Conservation (phyloP, 2,888 invertebrate genomes). For the Callinectes sapidus region DNA sequence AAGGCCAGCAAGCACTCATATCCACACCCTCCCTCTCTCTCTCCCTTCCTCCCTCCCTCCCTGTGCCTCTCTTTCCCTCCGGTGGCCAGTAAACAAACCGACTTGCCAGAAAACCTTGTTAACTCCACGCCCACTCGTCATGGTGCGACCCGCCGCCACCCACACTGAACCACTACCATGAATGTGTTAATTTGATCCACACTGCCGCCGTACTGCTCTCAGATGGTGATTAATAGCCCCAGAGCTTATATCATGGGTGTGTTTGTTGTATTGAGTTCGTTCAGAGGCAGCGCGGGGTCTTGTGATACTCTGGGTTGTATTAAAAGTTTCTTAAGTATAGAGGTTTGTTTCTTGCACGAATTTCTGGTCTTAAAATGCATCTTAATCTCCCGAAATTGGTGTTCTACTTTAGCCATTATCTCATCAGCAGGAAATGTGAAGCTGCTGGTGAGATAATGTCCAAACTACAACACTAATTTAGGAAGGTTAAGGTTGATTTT, state of each 20-base stretch:
- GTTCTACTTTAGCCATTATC: too few relatives aligned
- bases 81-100: background rate
- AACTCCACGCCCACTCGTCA: background rate
- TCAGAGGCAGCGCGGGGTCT: background rate
- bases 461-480: too few relatives aligned
- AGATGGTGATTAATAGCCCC: background rate
- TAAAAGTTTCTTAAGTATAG: too few relatives aligned
- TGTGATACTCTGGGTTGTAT: too few relatives aligned
- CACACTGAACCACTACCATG: background rate
- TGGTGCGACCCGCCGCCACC: background rate
- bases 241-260: background rate
- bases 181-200: background rate
- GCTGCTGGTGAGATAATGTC: too few relatives aligned
- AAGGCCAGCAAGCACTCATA: background rate
- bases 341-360: too few relatives aligned
- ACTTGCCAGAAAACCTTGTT: conserved; percentile 1
- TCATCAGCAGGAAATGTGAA: too few relatives aligned
- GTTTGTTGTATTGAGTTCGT: background rate
- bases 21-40: background rate
- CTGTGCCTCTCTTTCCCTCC: background rate
- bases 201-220: background rate
- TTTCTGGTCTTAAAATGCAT: too few relatives aligned
- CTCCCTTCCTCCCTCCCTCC: background rate
- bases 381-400: too few relatives aligned
- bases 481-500: too few relatives aligned